phyloP scores from a whole-genome alignment of 2,113 vertebrate genomes.

The Apaloderma vittatum region DNA sequence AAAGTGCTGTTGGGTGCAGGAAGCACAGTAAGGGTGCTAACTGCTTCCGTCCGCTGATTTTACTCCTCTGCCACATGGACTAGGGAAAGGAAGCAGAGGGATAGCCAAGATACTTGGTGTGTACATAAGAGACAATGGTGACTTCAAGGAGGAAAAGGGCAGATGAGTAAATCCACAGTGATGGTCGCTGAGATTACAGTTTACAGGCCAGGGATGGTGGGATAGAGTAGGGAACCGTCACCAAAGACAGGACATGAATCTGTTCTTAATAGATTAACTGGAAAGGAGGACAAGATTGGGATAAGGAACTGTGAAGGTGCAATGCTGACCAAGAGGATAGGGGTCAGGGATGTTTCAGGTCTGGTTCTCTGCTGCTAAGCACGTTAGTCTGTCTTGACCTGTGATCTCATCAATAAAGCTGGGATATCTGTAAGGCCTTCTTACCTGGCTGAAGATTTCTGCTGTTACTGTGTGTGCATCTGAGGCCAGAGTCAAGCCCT shows the following conservation, averaged over 20 bases:
- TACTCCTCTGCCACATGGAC: not conserved
- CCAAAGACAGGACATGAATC: not conserved
- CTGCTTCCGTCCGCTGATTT: not conserved
- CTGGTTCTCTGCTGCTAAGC: not conserved
- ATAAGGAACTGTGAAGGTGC: not conserved
- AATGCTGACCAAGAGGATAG: not conserved
- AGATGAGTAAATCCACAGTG: not conserved
- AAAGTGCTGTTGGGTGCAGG: not conserved
- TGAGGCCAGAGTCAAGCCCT: constrained; percentile 18
- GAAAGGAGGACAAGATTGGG: not conserved
- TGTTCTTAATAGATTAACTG: not conserved
- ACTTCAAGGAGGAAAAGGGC: not conserved
- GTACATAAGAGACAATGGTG: not conserved
- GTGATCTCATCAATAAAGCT: not conserved
- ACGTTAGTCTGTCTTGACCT: not conserved
- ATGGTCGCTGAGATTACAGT: not conserved
- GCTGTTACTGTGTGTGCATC: not conserved
- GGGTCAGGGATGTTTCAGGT: not conserved
- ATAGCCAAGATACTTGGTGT: not conserved
- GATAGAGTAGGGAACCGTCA: not conserved
- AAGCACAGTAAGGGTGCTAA: not conserved
- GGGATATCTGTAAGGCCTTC: not conserved
- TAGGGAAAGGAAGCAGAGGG: not conserved
- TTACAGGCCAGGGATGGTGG: not conserved
- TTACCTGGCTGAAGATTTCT: constrained; percentile 26